Conservation (phyloP, 1,140 invertebrate species). For the Meloidogyne hapla region DNA sequence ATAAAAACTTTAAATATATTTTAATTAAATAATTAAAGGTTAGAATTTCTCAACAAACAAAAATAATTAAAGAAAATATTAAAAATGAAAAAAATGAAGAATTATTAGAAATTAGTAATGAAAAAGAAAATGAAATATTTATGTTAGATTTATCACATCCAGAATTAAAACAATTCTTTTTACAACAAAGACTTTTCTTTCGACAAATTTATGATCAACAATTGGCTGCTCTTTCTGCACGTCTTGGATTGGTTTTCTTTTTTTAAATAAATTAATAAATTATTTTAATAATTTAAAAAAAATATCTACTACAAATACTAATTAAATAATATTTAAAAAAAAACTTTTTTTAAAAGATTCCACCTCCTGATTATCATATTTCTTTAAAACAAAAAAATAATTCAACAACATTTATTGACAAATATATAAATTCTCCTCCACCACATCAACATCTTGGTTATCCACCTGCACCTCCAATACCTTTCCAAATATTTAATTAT, state of each 20-base stretch:
- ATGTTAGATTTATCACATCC: conserved; percentile 23
- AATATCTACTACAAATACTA: too few relatives aligned
- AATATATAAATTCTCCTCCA: background rate
- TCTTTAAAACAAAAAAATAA: too few relatives aligned
- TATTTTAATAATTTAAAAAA: too few relatives aligned
- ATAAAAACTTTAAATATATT: too few relatives aligned
- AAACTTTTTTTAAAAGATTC: background rate
- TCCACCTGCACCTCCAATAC: conserved; percentile 3
- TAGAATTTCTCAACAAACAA: background rate
- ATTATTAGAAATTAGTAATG: too few relatives aligned
- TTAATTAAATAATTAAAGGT: conserved; percentile 3
- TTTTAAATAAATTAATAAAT: too few relatives aligned
- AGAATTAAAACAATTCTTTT: conserved; percentile 14
- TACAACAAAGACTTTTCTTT: conserved; percentile 22
- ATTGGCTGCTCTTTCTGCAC: conserved; percentile 20
- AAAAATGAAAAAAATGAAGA: background rate
- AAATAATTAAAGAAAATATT: background rate
- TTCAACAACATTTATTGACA: background rate
- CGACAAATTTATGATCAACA: conserved; percentile 29
- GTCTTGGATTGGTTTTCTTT: conserved; percentile 12
- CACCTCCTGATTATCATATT: background rate
- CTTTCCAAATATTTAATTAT: background rate
- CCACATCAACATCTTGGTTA: conserved; percentile 27
- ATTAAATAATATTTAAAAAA: too few relatives aligned
- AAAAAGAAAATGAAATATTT: background rate